Base-by-base conservation (phyloP, 2,888 invertebrate species). In the Dione vanillae region DNA sequence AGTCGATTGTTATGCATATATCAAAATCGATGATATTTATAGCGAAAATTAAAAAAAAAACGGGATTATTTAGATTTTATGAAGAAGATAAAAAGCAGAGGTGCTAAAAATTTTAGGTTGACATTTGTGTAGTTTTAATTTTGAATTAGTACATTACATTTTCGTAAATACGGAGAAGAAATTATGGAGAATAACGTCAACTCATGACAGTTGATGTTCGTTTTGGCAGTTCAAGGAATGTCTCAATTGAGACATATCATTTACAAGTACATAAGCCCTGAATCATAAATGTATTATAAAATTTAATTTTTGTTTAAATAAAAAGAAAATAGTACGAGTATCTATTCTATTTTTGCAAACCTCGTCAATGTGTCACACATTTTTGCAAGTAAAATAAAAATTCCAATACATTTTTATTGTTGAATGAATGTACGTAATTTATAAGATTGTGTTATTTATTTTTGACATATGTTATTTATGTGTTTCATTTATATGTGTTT, bases 381-480 rank as follows among this genome's bases (percentile, higher is more conserved):
- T 8, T 11, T 37, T 61, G 14, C 52, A 51, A 12, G 52, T 52
- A 52, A 40, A 59, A 67, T 47, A 67, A 65, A 70, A 67, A 65
- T 40, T 64, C 64, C 66, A 43, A 49, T 27, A 19, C 41, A 3
- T 56, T 35, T 66, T 62, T 66, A 67, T 58, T 73, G 61, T 52
- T 65, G 68, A 52, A 62, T 65, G 68, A 52, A 62, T 65, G 41
- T 54, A 52, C 49, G 45, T 62, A 68, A 80, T 79, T 77, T 76
- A 75, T 75, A 77, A 81, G 76, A 73, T 16, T 56, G 16, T 71
- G 76, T 78, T 73, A 74, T 75, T 71, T 72, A 70, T 69, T 67
- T 69, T 65, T 41, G 65, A 58, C 41, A 64, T 68, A 16, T 40
- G 56, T 72, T 73, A 78, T 75, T 76, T 71, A 77, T 75, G 54